These are phyloP conservation scores for Brachyrhaphis roseni DNA, from an alignment of 2,797 vertebrate species.

Conservation along the genomic window DNA sequence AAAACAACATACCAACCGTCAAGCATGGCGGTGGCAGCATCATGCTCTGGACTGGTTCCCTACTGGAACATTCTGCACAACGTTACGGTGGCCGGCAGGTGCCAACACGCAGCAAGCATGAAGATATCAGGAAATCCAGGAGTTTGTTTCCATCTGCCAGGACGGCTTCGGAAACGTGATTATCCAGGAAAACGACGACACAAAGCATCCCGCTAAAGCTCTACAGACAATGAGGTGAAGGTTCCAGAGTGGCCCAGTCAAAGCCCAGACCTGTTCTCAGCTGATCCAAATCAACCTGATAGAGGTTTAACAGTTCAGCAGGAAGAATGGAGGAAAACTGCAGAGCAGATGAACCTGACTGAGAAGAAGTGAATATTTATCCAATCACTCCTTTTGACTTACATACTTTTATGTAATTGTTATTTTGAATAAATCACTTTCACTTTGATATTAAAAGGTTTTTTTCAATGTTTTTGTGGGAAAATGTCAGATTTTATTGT, in stretches of 20 bases:
- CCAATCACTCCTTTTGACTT: neutral
- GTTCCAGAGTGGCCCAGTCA: neutral
- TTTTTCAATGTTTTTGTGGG: neutral
- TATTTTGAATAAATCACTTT: neutral
- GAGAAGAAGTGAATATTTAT: neutral
- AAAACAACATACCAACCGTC: too few species aligned
- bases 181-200: too few species aligned
- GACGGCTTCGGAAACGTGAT: too few species aligned
- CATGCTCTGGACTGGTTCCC: too few species aligned
- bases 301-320: neutral
- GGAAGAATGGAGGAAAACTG: neutral
- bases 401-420: neutral
- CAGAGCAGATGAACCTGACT: neutral
- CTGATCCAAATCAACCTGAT: neutral
- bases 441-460: neutral
- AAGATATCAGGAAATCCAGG: too few species aligned
- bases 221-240: neutral
- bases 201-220: too few species aligned
- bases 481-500: neutral
- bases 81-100: too few species aligned
- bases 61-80: too few species aligned
- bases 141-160: too few species aligned
- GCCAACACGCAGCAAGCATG: too few species aligned
- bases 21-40: too few species aligned
- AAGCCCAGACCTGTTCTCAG: neutral